Evolutionary conservation across 2,797 vertebrate genomes (phyloP).

Genomic region (Sebastes kiyomatsui): DNA sequence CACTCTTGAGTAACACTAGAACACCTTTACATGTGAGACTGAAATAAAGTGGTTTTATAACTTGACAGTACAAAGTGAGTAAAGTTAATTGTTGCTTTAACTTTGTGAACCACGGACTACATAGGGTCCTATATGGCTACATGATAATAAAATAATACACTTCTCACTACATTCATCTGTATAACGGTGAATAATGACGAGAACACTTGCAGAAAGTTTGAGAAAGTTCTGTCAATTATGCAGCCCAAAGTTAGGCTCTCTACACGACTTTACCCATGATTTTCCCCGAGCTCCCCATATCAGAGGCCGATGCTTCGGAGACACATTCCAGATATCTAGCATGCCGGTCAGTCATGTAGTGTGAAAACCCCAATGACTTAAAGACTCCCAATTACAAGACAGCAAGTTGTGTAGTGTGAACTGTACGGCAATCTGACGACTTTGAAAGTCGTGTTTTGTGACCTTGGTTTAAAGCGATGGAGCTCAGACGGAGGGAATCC

Average conservation of each 20-base stretch:
- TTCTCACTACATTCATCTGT: background rate
- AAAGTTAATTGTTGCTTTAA: background rate
- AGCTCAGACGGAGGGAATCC: background rate
- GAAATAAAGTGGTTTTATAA: background rate
- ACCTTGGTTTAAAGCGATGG: background rate
- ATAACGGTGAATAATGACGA: background rate
- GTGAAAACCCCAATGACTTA: too few relatives aligned
- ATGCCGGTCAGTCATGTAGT: background rate
- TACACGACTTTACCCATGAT: background rate
- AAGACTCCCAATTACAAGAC: too few relatives aligned
- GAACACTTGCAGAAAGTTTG: background rate
- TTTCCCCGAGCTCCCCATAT: background rate
- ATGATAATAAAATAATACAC: background rate
- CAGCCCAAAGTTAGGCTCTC: background rate
- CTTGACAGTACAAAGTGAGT: background rate
- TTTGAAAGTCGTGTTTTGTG: background rate
- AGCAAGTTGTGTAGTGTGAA: too few relatives aligned
- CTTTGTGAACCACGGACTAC: background rate
- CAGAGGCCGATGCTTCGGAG: background rate
- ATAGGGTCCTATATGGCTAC: background rate
- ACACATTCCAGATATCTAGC: background rate
- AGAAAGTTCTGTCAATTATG: background rate
- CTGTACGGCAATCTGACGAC: background rate
- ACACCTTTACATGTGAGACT: background rate
- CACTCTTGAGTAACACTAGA: conserved; percentile 15